phyloP scores from a whole-genome alignment of 2,797 vertebrate genomes.

The Moxostoma hubbsi region DNA sequence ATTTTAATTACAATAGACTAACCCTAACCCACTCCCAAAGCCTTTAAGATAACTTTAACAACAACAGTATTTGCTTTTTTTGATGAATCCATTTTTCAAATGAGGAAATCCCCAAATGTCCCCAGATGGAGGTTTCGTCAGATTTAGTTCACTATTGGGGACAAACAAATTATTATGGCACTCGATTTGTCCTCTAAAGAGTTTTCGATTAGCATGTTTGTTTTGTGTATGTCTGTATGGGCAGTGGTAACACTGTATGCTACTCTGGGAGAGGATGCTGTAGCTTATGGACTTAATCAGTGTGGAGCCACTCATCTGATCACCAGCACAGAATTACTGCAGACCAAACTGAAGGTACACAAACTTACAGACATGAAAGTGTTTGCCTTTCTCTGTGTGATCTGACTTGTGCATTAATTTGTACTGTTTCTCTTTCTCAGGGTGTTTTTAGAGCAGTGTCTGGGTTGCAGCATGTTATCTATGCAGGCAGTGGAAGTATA shows the following conservation, averaged over 20 bases:
- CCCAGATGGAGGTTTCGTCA: too few species aligned
- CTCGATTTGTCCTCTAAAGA: neutral
- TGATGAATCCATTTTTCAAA: too few species aligned
- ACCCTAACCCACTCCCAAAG: too few species aligned
- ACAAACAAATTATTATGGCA: too few species aligned
- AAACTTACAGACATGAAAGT: neutral
- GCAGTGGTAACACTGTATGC: constrained; percentile 88
- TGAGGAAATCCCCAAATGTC: too few species aligned
- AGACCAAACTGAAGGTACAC: constrained; percentile 84
- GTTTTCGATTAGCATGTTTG: neutral
- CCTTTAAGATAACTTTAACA: too few species aligned
- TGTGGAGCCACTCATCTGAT: constrained; percentile 83
- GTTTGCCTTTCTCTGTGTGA: constrained; percentile 63
- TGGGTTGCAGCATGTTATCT: constrained; percentile 82
- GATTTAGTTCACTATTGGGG: too few species aligned
- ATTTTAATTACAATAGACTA: too few species aligned
- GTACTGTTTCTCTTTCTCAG: constrained; percentile 60
- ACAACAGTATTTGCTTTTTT: too few species aligned
- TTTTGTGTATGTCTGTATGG: constrained; percentile 33
- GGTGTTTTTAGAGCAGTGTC: constrained; percentile 72
- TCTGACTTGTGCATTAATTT: constrained; percentile 50
- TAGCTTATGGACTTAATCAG: constrained; percentile 85
- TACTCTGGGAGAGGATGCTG: constrained; percentile 86
- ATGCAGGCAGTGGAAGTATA: constrained; percentile 80
- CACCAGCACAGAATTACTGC: constrained; percentile 85